phyloP scores from a whole-genome alignment of 2,797 vertebrate genomes.

The Tiaroga cobitis region DNA sequence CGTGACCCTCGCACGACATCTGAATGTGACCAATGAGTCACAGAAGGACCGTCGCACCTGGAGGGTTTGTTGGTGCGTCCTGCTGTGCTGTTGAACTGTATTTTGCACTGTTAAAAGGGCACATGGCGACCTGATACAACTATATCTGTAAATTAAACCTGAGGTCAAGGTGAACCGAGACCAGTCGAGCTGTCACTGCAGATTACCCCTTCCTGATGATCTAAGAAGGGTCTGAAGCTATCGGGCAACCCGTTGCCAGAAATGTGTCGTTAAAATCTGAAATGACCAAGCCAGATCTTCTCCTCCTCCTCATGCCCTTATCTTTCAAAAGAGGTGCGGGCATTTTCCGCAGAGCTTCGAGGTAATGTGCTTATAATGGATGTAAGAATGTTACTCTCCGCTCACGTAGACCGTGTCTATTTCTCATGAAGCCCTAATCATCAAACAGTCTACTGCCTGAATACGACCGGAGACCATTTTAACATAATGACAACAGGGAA shows the following conservation, averaged over 20 bases:
- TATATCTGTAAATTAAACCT: slow-evolving; percentile 51
- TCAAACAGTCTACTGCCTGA: slow-evolving; percentile 36
- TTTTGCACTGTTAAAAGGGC: slow-evolving; percentile 28
- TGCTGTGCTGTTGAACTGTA: slow-evolving; percentile 20
- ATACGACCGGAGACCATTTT: slow-evolving; percentile 41
- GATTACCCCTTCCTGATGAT: slow-evolving; percentile 41
- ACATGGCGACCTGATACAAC: slow-evolving; percentile 34
- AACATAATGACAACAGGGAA: slow-evolving; percentile 54
- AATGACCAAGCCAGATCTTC: slow-evolving; percentile 42
- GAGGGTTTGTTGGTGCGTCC: slow-evolving; percentile 8
- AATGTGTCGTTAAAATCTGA: slow-evolving; percentile 38
- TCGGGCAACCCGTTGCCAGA: slow-evolving; percentile 29
- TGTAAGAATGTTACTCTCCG: slow-evolving; percentile 41
- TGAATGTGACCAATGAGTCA: slow-evolving; percentile 50
- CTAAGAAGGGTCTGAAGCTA: slow-evolving; percentile 28
- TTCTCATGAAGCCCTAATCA: slow-evolving; percentile 42
- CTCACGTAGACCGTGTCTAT: slow-evolving; percentile 46
- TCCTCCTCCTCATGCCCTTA: slow-evolving; percentile 39
- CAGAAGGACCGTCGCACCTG: slow-evolving; percentile 34
- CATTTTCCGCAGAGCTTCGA: slow-evolving; percentile 19
- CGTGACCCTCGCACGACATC: slow-evolving; percentile 34
- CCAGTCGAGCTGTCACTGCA: slow-evolving; percentile 43
- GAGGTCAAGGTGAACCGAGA: slow-evolving; percentile 43
- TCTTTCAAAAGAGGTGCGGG: slow-evolving; percentile 36
- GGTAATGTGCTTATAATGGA: slow-evolving; percentile 47